These are phyloP conservation scores for Lordiphosa fenestrarum DNA, from an alignment of 2,888 invertebrate genomes.

Conservation along the genomic window DNA sequence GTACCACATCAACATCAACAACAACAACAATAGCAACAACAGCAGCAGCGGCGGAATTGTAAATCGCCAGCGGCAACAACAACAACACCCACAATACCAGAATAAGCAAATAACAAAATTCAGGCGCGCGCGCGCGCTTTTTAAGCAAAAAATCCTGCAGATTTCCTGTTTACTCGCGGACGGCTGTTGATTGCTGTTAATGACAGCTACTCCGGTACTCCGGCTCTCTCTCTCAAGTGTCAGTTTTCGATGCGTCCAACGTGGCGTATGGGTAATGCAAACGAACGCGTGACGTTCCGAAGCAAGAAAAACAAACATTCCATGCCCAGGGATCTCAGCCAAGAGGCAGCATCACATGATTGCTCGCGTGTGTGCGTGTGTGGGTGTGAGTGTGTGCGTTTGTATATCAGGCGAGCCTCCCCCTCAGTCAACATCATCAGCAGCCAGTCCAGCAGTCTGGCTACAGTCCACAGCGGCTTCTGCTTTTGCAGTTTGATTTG, in stretches of 20 bases:
- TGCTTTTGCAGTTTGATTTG: conserved; percentile 45
- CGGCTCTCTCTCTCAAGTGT: conserved; percentile 12
- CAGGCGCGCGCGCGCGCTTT: conserved; percentile 48
- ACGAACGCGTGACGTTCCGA: conserved; percentile 56
- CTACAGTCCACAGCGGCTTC: conserved; percentile 19
- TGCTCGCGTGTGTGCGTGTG: conserved; percentile 7
- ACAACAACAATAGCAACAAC: conserved; percentile 1
- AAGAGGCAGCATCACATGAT: conserved; percentile 23
- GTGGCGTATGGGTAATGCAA: conserved; percentile 61
- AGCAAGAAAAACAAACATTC: conserved; percentile 54
- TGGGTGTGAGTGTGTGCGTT: conserved; percentile 9
- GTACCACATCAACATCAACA: conserved; percentile 6
- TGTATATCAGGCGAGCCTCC: conserved; percentile 56
- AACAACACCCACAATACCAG: conserved; percentile 7
- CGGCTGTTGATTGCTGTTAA: conserved; percentile 39
- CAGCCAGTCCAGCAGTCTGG: conserved; percentile 51
- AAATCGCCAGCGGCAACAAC: neutral
- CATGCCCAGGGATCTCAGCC: conserved; percentile 41
- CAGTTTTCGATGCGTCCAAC: conserved; percentile 33
- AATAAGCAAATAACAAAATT: conserved; percentile 49
- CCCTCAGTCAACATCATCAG: conserved; percentile 13
- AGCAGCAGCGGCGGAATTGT: conserved; percentile 1
- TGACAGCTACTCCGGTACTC: conserved; percentile 16
- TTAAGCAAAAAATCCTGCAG: conserved; percentile 44
- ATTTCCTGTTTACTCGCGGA: conserved; percentile 63